Evolutionary conservation across 1,140 invertebrate genomes (phyloP), one percentile per base, ranked within the genome.

Genomic region (Manduca sexta): DNA sequence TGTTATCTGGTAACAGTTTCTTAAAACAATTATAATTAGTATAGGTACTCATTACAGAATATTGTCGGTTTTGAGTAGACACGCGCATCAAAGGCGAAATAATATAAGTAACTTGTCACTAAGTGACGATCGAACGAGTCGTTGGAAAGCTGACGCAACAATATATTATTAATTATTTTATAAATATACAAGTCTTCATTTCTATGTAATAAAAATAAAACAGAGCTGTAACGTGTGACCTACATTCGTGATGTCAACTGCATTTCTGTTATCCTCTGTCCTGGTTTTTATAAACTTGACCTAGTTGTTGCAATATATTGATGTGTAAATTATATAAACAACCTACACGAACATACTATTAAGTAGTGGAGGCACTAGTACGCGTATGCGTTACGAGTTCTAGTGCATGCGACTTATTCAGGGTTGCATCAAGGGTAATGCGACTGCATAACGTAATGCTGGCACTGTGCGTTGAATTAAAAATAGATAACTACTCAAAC

Each of bases 271-370:
- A 78, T 84, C 77, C 80, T 83, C 76, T 75, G 80, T 55, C 72
- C 80, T 76, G 71, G 68, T 66, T 79, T 74, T 56, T 61, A 61
- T 69, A 77, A 81, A 81, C 80, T 84, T 84, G 80, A 79, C 80
- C 77, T 42, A 79, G 56, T 78, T 79, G 50, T 41, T 14, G 56
- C 60, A 55, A 52, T 71, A 69, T 66, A 66, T 71, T 55, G 69
- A 55, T 65, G 69, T 72, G 65, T 74, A 73, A 68, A 72, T 66
- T 59, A 70, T 72, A 76, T 73, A 73, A 69, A 69, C 69, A 73
- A 41, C 49, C 45, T 62, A 59, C 60, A 49, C 52, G 59, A 57
- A 53, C 60, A 54, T 50, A 65, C 54, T 59, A 45, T 54, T 54
- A 60, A 60, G 46, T 55, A 49, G 37, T 52, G 52, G 45, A 52